A percentile compares a stretch with the other conserved stretches of the same genome.
These are phyloP conservation scores for Grapholita molesta DNA, from an alignment of 1,140 invertebrate species.

Conservation along the genomic window DNA sequence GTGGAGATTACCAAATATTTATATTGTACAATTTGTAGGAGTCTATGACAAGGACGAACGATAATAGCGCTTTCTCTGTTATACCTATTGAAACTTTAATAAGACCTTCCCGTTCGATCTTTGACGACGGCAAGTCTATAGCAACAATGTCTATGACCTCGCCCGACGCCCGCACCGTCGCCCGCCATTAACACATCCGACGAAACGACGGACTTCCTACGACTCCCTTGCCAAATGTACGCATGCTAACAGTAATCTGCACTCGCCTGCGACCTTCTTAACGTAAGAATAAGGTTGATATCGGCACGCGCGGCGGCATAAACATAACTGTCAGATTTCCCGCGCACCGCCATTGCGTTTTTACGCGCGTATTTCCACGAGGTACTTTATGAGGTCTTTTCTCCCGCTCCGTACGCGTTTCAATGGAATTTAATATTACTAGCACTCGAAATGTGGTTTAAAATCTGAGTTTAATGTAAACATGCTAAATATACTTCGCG, in stretches of 20 bases:
- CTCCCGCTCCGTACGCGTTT: constrained; percentile 15
- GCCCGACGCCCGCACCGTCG: too few species aligned
- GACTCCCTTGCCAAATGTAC: constrained; percentile 19
- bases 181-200: constrained; percentile 19
- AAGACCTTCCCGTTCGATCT: too few species aligned
- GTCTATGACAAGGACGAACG: too few species aligned
- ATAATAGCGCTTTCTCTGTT: too few species aligned
- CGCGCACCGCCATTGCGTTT: constrained; percentile 8
- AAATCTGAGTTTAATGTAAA: background rate
- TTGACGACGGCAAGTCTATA: too few species aligned
- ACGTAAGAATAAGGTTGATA: background rate
- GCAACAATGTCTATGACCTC: too few species aligned
- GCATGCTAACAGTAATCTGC: background rate
- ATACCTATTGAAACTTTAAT: too few species aligned
- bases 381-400: constrained; percentile 17
- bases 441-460: background rate
- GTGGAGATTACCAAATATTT: too few species aligned
- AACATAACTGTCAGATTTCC: background rate
- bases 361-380: constrained; percentile 15
- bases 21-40: too few species aligned
- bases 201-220: constrained; percentile 18
- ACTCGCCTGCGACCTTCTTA: background rate
- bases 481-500: background rate
- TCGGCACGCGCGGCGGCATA: background rate
- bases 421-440: constrained; percentile 18